Evolutionary conservation across 2,888 invertebrate genomes (phyloP).

Genomic region (Dasypolia templi): DNA sequence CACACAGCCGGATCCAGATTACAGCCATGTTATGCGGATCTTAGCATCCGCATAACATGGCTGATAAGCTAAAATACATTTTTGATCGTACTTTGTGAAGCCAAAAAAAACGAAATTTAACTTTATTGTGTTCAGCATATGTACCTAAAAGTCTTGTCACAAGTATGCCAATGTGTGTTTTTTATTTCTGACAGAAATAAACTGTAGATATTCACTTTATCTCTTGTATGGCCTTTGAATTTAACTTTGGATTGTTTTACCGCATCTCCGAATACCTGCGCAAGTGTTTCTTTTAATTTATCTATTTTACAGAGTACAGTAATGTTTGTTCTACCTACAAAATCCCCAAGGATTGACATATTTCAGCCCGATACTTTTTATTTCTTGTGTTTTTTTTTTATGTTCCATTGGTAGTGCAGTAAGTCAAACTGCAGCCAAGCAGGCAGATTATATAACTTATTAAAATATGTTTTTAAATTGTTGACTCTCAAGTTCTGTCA

Average conservation of each 20-base stretch:
- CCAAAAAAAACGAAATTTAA: not conserved
- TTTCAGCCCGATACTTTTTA: not conserved
- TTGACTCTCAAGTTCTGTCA: not conserved
- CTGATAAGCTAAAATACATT: constrained; percentile 26
- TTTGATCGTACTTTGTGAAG: constrained; percentile 5
- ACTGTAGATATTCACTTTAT: not conserved
- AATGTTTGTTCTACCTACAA: not conserved
- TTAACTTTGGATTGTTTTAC: not conserved
- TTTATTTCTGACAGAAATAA: not conserved
- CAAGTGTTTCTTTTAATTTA: not conserved
- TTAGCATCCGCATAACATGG: no score
- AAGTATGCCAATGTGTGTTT: not conserved
- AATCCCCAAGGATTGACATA: not conserved
- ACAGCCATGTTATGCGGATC: constrained; percentile 7
- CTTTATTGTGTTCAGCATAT: not conserved
- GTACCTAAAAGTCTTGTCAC: not conserved
- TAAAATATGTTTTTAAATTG: not conserved
- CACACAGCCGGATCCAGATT: not conserved
- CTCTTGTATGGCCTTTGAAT: not conserved
- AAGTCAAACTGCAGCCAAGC: not conserved
- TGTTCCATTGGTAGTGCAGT: not conserved
- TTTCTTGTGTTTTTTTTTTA: no score
- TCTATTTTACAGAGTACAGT: not conserved
- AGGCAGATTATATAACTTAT: not conserved
- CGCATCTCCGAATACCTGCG: not conserved